Base-by-base conservation (phyloP, 2,888 invertebrate species). In the Eupelmus urozonus region DNA sequence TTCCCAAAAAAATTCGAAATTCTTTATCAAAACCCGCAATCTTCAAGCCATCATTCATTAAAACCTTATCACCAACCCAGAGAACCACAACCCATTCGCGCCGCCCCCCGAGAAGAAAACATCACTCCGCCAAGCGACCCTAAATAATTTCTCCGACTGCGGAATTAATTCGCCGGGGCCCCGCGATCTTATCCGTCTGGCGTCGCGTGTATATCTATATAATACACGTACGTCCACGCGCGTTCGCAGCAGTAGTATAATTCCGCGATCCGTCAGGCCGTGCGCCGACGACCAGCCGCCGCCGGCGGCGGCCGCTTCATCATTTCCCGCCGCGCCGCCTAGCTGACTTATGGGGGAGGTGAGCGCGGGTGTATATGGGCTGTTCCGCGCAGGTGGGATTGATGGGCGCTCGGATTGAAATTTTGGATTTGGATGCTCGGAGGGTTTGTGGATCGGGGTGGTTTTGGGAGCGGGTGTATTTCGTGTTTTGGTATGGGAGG, bases 241-340 rank as follows among this genome's bases (percentile, higher is more conserved):
- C 27, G 45, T 45, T 60, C 51, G 34, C 53, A 29, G 23, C 76
- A 79, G 79, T 79, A 79, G 79, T 79, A 76, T 76, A 72, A 76
- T 79, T 76, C 79, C 67, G 67, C 72, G 75, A 79, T 79, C 57
- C 71, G 79, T 79, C 79, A 79, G 53, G n/a, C 76, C 55, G 49
- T 4, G 16, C 53, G 49, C 34, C 34, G n/a, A n/a, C n/a, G n/a
- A n/a, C n/a, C n/a, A n/a, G n/a, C n/a, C n/a, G n/a, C n/a, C 9
- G 9, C 34, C 9, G 34, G 34, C 34, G 3, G 9, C 34, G 34
- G 73, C 23, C 71, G 34, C 63, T 73, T 27, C 55, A 55, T 73
- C 72, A 63, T 73, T 63, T 73, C 72, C 62, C 60, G 45, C 45
- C 53, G 45, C 9, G 72, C 29, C 25, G 49, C 9, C 34, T n/a